Conservation (phyloP, 2,888 invertebrate genomes). For the Gryllus longicercus region DNA sequence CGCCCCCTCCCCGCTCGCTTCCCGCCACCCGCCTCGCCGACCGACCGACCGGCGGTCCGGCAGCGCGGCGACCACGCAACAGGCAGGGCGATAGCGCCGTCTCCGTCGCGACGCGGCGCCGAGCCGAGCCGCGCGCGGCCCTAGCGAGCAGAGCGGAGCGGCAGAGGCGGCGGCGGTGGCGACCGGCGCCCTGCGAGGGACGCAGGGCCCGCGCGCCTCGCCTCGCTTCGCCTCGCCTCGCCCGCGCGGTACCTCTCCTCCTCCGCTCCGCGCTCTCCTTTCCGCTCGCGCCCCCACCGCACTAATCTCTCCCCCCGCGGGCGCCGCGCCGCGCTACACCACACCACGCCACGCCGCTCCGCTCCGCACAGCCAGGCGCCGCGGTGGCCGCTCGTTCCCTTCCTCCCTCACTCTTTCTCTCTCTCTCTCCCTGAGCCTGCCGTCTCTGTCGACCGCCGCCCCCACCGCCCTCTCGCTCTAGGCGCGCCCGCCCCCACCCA, state of each 20-base stretch:
- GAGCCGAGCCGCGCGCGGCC: background rate
- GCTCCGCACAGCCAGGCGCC: conserved; percentile 32
- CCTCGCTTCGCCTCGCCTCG: conserved; percentile 42
- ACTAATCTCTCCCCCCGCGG: conserved; percentile 25
- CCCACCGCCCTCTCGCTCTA: conserved; percentile 33
- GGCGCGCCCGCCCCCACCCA: conserved; percentile 25
- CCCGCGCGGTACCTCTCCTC: conserved; percentile 20
- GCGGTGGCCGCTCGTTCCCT: conserved; percentile 38
- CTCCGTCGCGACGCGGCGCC: background rate
- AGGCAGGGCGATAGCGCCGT: conserved; percentile 23
- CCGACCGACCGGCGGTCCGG: conserved; percentile 26
- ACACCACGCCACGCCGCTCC: background rate
- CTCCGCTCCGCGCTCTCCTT: background rate
- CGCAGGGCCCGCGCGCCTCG: conserved; percentile 38
- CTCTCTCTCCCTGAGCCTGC: conserved; percentile 37
- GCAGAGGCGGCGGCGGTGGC: background rate
- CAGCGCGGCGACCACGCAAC: conserved; percentile 25
- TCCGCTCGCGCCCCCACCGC: conserved; percentile 28
- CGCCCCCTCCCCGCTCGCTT: background rate
- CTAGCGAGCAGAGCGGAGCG: background rate
- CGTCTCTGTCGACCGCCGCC: conserved; percentile 36
- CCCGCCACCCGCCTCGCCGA: background rate
- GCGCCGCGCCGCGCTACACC: conserved; percentile 28
- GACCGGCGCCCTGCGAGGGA: background rate
- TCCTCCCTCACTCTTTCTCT: background rate